phyloP scores from a whole-genome alignment of 2,797 vertebrate genomes.

The Acanthornis magna region DNA sequence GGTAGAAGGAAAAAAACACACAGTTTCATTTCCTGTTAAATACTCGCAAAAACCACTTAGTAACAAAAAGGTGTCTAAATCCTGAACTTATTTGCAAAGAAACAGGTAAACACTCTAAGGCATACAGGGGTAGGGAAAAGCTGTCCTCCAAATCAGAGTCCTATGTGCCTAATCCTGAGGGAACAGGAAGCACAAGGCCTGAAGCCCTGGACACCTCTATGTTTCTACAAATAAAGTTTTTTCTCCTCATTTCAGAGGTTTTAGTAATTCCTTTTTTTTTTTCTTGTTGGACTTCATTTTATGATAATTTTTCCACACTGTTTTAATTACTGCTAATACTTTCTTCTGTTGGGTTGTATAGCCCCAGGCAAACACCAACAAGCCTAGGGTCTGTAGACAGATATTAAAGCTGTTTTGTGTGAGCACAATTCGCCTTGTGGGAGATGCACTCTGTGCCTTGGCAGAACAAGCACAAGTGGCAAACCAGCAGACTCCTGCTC shows the following conservation, averaged over 20 bases:
- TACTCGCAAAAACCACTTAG: fast-evolving
- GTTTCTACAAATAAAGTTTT: not conserved
- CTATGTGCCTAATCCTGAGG: not conserved
- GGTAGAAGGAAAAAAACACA: not conserved
- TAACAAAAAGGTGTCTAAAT: not conserved
- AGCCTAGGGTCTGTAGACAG: not conserved
- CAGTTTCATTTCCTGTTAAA: not conserved
- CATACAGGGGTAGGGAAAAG: not conserved
- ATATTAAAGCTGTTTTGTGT: not conserved
- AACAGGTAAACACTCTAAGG: not conserved
- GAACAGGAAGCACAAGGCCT: fast-evolving
- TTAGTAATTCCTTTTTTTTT: not conserved
- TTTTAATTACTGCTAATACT: not conserved
- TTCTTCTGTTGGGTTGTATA: not conserved
- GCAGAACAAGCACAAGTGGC: not conserved
- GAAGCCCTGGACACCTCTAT: no score
- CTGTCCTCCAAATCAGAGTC: not conserved
- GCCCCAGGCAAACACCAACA: not conserved
- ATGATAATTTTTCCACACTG: not conserved
- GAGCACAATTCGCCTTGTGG: not conserved
- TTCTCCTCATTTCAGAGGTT: not conserved
- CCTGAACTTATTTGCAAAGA: not conserved
- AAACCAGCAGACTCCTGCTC: not conserved
- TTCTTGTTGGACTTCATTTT: not conserved
- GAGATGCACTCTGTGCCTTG: not conserved